Evolutionary conservation across 1,140 invertebrate species (phyloP).

Genomic region (Drosophila ficusphila): DNA sequence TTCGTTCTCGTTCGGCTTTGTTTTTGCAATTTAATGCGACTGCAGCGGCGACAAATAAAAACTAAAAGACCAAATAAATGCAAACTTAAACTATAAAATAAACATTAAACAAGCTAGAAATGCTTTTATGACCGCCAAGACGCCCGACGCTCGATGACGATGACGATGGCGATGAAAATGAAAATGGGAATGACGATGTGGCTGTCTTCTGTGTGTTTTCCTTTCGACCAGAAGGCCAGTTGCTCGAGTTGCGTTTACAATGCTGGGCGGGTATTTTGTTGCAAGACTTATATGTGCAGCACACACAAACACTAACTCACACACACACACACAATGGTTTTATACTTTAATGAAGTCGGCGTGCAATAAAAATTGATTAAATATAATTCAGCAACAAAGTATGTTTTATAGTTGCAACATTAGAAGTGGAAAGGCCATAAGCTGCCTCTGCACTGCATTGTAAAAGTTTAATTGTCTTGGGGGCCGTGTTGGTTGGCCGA

Average conservation of each 20-base stretch:
- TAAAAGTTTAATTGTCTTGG: conserved; percentile 75
- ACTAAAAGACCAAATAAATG: conserved; percentile 83
- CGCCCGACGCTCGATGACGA: conserved; percentile 30
- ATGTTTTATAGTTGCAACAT: conserved; percentile 74
- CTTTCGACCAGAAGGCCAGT: conserved; percentile 21
- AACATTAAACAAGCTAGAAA: conserved; percentile 84
- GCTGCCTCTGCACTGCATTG: conserved; percentile 53
- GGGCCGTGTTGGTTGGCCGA: conserved; percentile 7
- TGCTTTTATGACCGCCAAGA: conserved; percentile 79
- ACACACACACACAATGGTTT: conserved; percentile 45
- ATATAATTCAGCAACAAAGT: conserved; percentile 82
- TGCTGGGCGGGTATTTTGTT: conserved; percentile 64
- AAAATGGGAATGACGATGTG: conserved; percentile 34
- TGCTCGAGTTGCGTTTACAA: conserved; percentile 59
- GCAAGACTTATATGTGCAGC: conserved; percentile 67
- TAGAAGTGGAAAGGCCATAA: conserved; percentile 54
- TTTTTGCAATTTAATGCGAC: conserved; percentile 39
- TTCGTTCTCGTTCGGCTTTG: conserved; percentile 25
- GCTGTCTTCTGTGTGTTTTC: conserved; percentile 36
- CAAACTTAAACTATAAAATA: conserved; percentile 84
- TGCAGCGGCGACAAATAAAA: conserved; percentile 62
- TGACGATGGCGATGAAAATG: conserved; percentile 22
- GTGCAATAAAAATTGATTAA: conserved; percentile 83
- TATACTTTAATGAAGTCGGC: conserved; percentile 81
- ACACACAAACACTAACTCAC: conserved; percentile 17